A percentile compares a stretch with the other conserved stretches of the same genome.
These are phyloP conservation scores for Steinernema feltiae DNA, from an alignment of 1,140 invertebrate species.

Conservation along the genomic window DNA sequence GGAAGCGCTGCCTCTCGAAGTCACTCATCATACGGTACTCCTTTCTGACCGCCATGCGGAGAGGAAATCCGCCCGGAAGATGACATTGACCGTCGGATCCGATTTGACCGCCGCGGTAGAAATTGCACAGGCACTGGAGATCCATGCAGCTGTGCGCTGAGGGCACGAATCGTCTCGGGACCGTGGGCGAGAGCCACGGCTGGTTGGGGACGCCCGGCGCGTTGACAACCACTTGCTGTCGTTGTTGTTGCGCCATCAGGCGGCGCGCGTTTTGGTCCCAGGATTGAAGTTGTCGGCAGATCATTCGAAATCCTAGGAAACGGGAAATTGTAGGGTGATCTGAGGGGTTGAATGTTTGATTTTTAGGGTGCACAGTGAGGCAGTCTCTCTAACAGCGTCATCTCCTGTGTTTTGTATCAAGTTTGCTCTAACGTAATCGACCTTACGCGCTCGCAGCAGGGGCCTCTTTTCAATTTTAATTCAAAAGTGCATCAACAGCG, in stretches of 20 bases:
- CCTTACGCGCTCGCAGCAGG: no score
- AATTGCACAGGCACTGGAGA: conserved; percentile 46
- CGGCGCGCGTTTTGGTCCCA: conserved; percentile 6
- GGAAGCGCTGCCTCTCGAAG: conserved; percentile 54
- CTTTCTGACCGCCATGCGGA: conserved; percentile 50
- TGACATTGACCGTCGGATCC: conserved; percentile 46
- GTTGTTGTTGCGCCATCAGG: neutral
- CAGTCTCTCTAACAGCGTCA: no score
- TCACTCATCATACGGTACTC: conserved; percentile 59
- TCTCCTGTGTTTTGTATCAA: no score
- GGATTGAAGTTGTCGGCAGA: neutral
- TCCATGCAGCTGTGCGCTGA: conserved; percentile 47
- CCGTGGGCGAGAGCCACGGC: conserved; percentile 36
- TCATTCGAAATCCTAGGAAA: neutral
- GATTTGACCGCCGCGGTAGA: conserved; percentile 40
- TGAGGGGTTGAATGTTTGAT: neutral
- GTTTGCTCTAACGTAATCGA: no score
- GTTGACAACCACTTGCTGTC: neutral
- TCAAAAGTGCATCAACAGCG: no score
- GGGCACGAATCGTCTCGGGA: conserved; percentile 39
- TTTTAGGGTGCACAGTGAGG: neutral
- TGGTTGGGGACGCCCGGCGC: conserved; percentile 46
- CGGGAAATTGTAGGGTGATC: neutral
- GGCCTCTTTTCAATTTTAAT: no score
- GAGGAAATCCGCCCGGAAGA: conserved; percentile 41